Base-by-base conservation (phyloP, 2,113 vertebrate genomes). In the Morone chrysops region DNA sequence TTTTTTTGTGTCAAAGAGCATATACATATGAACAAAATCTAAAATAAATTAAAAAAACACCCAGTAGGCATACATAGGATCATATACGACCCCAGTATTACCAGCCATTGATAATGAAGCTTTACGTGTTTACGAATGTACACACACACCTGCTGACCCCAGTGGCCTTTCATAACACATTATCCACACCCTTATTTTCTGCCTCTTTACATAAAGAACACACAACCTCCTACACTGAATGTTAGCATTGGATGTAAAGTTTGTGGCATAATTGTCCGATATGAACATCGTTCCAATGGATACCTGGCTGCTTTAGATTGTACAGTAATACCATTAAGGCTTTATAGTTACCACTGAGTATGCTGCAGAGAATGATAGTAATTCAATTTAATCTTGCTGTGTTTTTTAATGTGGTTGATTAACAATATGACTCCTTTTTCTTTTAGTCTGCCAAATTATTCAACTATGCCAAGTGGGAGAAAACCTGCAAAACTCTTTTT, bases 401-500 rank as follows among this genome's bases (percentile, higher is more conserved):
- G 54, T 60, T 69, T 80, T 69, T 38, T 11, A 61, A 20, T 62
- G 3, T 68, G 50, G 50, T 22, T 72, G 31, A 74, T 68, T 70
- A 83, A 89, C 63, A 62, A 36, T 59, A 5, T 41, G 18, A 90
- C 71, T 88, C 0, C 56, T 62, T 87, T 92, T 81, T 81, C 74
- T 93, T 86, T 82, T 54, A 99, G 98, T 97, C 97, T 57, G 98
- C 98, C 66, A 99, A 99, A 93, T 86, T 99, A 88, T 97, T 97
- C 90, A 97, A 98, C 91, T 99, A 99, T 0, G 97, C 97, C 68
- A 96, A 79, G 82, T 97, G 97, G 97, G 95, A 95, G 83, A 95
- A 91, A 67, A 95, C 96, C 41, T 97, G 97, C 93, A 93, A 97
- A 9, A 2, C n/a, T 5, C 90, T 99, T 22, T 99, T 99, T 67